Evolutionary conservation across 1,140 invertebrate species (phyloP).

Genomic region (Drosophila hydei): DNA sequence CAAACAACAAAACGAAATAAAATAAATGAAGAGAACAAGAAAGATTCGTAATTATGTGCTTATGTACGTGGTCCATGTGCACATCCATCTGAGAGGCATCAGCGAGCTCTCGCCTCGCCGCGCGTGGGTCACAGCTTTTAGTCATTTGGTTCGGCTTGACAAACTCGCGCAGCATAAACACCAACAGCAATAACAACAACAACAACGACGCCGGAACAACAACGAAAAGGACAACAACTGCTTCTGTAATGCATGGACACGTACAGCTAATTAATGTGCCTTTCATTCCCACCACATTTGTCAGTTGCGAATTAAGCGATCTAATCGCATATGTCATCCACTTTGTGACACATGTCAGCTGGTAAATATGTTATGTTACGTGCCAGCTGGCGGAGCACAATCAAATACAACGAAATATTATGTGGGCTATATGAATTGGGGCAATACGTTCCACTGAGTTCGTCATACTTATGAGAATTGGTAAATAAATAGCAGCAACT

Average conservation of each 20-base stretch:
- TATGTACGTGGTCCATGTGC: conserved; percentile 46
- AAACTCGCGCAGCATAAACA: conserved; percentile 18
- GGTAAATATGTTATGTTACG: conserved; percentile 1
- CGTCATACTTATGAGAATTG: too few relatives aligned
- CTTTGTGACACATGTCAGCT: conserved; percentile 34
- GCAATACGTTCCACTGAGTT: too few relatives aligned
- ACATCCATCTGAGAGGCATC: conserved; percentile 68
- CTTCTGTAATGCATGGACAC: conserved; percentile 75
- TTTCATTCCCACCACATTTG: conserved; percentile 60
- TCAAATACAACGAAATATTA: too few relatives aligned
- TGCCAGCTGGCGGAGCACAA: neutral
- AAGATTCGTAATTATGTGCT: conserved; percentile 67
- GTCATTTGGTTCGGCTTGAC: conserved; percentile 22
- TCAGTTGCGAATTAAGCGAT: conserved; percentile 36
- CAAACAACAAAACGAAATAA: neutral
- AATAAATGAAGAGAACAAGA: conserved; percentile 26
- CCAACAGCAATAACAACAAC: conserved; percentile 1
- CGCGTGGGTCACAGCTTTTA: conserved; percentile 13
- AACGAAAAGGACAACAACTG: conserved; percentile 54
- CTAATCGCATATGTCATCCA: conserved; percentile 51
- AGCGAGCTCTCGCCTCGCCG: conserved; percentile 58
- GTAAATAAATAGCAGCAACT: too few relatives aligned
- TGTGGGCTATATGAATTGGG: too few relatives aligned
- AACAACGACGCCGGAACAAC: neutral
- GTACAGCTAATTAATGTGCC: conserved; percentile 73